Evolutionary conservation across 2,888 invertebrate genomes (phyloP), one percentile per base, ranked within the genome.

Genomic region (Antheraea assamensis): DNA sequence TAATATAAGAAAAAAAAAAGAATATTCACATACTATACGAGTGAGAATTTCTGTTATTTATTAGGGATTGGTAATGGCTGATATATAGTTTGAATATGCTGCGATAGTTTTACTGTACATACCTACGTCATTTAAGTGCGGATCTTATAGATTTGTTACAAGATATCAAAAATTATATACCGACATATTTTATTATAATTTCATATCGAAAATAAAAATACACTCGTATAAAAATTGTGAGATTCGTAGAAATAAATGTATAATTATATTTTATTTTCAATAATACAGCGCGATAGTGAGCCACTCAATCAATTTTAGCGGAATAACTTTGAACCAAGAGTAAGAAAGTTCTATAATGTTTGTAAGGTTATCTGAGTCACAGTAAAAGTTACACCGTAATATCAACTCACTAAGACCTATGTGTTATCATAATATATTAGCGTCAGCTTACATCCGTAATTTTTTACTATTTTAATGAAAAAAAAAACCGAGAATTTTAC

Each of bases 261-360:
- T 61, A 61, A 61, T 27, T 61, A 27, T 2, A 61, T 27, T 61
- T 24, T 61, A 27, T 27, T 3, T 64, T 64, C 27, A 64, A 30
- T 64, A 64, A 64, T 30, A 64, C 27, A 64, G 15, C n/a, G 24
- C 68, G 35, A 19, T 35, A 35, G 35, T 68, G 35, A 68, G 68
- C n/a, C n/a, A 68, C 35, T 68, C 68, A 35, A 68, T 68, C 68
- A 68, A 35, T 35, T 68, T 68, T 35, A 35, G 68, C n/a, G 35
- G 35, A 68, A 68, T 35, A 68, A 68, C 68, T 68, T 68, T 31
- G 35, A 68, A 35, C 10, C 17, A n/a, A 35, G 35, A 68, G 68
- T 68, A n/a, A 35, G 68, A 35, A 68, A 68, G 35, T 35, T 68
- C 68, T 35, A 35, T 8, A 68, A 68, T 68, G n/a, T 68, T 68